Percentiles rank a stretch among this genome's conserved stretches.
Conservation (phyloP, 2,797 vertebrate genomes). For the Sebastes trivittatus region DNA sequence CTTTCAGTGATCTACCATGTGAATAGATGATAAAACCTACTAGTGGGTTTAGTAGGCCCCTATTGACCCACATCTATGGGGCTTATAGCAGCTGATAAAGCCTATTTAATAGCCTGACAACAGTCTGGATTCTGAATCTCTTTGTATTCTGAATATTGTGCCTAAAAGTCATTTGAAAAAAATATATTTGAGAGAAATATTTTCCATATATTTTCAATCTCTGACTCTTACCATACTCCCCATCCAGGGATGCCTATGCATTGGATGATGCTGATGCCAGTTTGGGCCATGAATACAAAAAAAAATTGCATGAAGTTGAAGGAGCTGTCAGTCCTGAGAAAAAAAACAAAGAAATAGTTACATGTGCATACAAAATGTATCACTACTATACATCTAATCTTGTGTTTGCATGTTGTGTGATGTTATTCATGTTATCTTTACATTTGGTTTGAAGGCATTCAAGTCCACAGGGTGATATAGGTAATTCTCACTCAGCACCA, state of each 20-base stretch:
- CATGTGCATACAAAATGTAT: neutral
- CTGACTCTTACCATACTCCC: slow-evolving; percentile 93
- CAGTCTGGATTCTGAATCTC: neutral
- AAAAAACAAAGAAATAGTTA: neutral
- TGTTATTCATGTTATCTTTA: neutral
- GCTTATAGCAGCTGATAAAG: no score
- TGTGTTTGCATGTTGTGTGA: neutral
- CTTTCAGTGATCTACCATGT: no score
- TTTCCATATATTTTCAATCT: neutral
- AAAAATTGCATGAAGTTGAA: slow-evolving; percentile 99
- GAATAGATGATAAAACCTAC: no score
- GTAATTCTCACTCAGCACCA: neutral
- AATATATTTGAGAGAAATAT: neutral
- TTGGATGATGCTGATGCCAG: slow-evolving; percentile 95
- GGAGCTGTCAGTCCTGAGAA: slow-evolving; percentile 92
- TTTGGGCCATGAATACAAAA: slow-evolving; percentile 97
- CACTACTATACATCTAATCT: neutral
- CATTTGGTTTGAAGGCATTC: neutral
- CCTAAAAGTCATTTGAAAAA: neutral
- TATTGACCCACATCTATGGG: no score
- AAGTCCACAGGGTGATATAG: neutral
- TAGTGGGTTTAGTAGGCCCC: no score
- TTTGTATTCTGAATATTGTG: neutral
- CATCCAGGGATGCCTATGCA: slow-evolving; percentile 96
- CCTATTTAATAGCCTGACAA: no score